These are phyloP conservation scores for Alligator mississippiensis DNA, from an alignment of 2,113 vertebrate species.

Conservation along the genomic window DNA sequence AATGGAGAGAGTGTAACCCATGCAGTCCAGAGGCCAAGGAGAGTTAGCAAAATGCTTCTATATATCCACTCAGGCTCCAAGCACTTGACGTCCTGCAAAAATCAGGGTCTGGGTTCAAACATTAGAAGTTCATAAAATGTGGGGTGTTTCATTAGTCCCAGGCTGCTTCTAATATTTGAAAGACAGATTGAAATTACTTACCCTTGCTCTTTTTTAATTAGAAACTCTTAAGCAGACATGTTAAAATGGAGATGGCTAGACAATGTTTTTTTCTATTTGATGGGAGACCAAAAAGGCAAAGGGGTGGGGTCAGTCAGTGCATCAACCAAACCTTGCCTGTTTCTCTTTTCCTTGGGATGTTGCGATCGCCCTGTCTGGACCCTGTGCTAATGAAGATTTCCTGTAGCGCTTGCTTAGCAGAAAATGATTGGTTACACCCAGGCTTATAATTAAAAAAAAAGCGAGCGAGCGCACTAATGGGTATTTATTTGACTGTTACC, in stretches of 20 bases:
- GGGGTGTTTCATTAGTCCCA: background rate
- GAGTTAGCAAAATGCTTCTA: background rate
- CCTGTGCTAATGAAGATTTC: conserved; percentile 70
- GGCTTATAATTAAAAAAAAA: conserved; percentile 70
- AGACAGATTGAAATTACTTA: background rate
- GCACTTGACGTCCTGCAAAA: background rate
- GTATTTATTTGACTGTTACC: conserved; percentile 80
- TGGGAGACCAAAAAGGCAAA: background rate
- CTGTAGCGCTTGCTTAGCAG: conserved; percentile 71
- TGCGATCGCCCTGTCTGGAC: background rate
- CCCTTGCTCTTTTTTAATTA: background rate
- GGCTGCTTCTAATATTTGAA: background rate
- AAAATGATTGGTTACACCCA: conserved; percentile 75
- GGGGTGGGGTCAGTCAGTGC: background rate
- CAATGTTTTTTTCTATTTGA: background rate
- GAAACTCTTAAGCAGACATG: background rate
- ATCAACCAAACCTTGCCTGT: background rate
- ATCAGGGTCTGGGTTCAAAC: background rate
- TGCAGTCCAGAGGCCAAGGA: background rate
- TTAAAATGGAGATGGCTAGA: background rate
- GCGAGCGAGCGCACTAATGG: conserved; percentile 71
- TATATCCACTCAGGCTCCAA: background rate
- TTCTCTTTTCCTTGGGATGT: background rate
- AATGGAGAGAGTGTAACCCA: background rate
- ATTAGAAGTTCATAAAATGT: background rate